A percentile compares a stretch with the other conserved stretches of the same genome.
These are phyloP conservation scores for Centruroides sculpturatus DNA, from an alignment of 1,140 invertebrate genomes.

Conservation along the genomic window DNA sequence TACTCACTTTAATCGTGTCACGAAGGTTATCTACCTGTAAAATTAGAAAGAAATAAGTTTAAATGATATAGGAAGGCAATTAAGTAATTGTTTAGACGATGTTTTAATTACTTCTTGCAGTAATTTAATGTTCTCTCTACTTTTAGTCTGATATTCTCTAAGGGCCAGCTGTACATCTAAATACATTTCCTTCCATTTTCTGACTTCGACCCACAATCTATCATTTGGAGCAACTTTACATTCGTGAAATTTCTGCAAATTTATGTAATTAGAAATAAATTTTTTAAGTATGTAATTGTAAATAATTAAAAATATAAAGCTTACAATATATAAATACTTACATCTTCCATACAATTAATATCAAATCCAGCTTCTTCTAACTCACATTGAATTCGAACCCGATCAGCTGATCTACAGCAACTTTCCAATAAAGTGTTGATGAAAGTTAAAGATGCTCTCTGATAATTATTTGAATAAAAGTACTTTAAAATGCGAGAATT, in stretches of 20 bases:
- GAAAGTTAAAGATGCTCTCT: constrained; percentile 50
- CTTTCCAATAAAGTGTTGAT: constrained; percentile 66
- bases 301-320: no score
- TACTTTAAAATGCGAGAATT: background rate
- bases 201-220: background rate
- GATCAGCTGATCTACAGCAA: constrained; percentile 51
- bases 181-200: background rate
- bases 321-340: constrained; percentile 21
- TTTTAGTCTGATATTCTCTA: background rate
- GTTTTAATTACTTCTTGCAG: background rate
- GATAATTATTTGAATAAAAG: background rate
- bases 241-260: no score
- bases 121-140: background rate
- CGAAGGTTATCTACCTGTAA: no score
- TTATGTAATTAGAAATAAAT: no score
- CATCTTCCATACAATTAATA: constrained; percentile 50
- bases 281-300: no score
- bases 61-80: no score
- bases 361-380: constrained; percentile 69
- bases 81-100: no score
- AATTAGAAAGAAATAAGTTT: no score
- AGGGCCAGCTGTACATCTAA: background rate
- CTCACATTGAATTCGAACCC: constrained; percentile 78
- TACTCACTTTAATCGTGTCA: no score
- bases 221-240: background rate